These are phyloP conservation scores for Pristionchus arcanus DNA, from an alignment of 2,888 invertebrate genomes.

Conservation along the genomic window DNA sequence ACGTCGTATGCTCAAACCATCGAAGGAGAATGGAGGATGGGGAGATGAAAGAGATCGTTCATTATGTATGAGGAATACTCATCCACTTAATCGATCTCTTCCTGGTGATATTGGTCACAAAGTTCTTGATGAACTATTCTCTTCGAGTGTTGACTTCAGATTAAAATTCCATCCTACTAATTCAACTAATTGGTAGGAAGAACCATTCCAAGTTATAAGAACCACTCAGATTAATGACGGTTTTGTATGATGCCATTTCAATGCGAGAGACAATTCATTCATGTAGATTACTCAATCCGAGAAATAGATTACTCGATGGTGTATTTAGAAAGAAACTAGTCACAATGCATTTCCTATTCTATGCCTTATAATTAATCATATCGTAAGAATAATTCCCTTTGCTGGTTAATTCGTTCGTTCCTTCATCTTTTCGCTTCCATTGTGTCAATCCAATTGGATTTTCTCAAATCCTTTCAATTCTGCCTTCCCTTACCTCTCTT, in stretches of 20 bases:
- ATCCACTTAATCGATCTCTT: constrained; percentile 57
- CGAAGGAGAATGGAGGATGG: constrained; percentile 92
- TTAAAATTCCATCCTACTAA: not conserved
- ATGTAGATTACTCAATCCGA: not conserved
- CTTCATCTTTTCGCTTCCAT: not conserved
- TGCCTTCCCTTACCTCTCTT: not conserved
- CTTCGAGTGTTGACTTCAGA: not conserved
- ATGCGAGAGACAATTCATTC: not conserved
- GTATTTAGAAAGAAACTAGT: constrained; percentile 22
- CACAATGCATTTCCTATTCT: not conserved
- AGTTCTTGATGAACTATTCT: constrained; percentile 24
- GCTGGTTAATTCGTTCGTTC: not conserved
- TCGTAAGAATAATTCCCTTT: not conserved
- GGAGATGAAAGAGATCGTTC: constrained; percentile 92
- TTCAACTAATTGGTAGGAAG: not conserved
- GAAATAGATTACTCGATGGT: not conserved
- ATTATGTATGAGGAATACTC: constrained; percentile 83
- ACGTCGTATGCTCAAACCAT: constrained; percentile 76
- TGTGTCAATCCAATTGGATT: not conserved
- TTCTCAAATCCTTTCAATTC: not conserved
- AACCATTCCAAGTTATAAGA: not conserved
- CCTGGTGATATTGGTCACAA: constrained; percentile 21
- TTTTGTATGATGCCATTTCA: not conserved
- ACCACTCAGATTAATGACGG: not conserved
- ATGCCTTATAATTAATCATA: not conserved